Percentiles rank a stretch among this genome's conserved stretches.
These are phyloP conservation scores for Orthosia cruda DNA, from an alignment of 2,888 invertebrate species.

Conservation along the genomic window DNA sequence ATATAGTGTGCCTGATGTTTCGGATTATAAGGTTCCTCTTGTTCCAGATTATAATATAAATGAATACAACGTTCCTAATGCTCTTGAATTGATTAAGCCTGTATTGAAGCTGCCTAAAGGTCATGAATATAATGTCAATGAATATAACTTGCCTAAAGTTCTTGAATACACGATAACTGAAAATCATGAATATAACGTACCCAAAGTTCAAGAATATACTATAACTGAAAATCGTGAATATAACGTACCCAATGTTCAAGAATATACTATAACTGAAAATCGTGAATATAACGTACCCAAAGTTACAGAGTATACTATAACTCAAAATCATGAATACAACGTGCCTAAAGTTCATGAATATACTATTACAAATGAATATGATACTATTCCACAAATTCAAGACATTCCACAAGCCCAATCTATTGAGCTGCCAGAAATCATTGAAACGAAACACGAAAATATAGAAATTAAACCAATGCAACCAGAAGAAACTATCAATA, in stretches of 20 bases:
- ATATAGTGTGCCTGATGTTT: neutral
- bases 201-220: conserved; percentile 14
- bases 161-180: neutral
- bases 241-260: neutral
- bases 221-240: neutral
- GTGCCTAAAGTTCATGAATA: neutral
- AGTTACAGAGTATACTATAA: neutral
- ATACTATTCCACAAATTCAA: conserved; percentile 23
- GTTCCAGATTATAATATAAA: conserved; percentile 14
- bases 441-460: conserved; percentile 11
- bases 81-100: neutral
- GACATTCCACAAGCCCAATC: conserved; percentile 35
- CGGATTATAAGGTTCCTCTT: neutral
- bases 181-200: conserved; percentile 11
- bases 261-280: conserved; percentile 1
- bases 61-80: neutral
- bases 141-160: neutral
- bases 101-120: neutral
- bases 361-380: conserved; percentile 14
- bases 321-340: neutral
- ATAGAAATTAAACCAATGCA: conserved; percentile 15
- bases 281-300: conserved; percentile 9
- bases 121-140: neutral
- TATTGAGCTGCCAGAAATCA: conserved; percentile 18
- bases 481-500: conserved; percentile 40